phyloP scores from a whole-genome alignment of 2,113 vertebrate species.

The Albula glossodonta region DNA sequence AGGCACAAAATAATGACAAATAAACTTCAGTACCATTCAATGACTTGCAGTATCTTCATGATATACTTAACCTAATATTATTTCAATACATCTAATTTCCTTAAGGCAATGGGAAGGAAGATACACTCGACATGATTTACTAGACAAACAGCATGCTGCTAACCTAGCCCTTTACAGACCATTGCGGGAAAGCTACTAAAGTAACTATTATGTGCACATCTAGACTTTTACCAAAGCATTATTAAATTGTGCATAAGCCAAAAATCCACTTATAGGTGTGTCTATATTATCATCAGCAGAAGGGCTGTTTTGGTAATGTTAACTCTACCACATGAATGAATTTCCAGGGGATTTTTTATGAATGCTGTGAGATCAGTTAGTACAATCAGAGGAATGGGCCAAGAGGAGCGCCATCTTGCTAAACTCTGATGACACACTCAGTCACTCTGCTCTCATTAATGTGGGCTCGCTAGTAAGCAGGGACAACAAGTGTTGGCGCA shows the following conservation, averaged over 20 bases:
- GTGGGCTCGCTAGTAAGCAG: slow-evolving; percentile 6
- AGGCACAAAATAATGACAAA: too few relatives aligned
- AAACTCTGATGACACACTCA: slow-evolving; percentile 21
- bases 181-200: neutral
- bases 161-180: too few relatives aligned
- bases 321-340: slow-evolving; percentile 37
- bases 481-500: neutral
- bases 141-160: neutral
- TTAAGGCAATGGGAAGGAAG: too few relatives aligned
- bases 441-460: slow-evolving; percentile 35
- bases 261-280: slow-evolving; percentile 27
- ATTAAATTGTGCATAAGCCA: neutral
- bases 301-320: neutral
- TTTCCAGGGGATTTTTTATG: slow-evolving; percentile 49
- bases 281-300: neutral
- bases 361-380: slow-evolving; percentile 51
- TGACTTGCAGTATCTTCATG: too few relatives aligned
- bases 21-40: too few relatives aligned
- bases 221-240: neutral
- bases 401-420: slow-evolving; percentile 43
- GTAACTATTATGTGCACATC: neutral
- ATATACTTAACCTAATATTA: too few relatives aligned
- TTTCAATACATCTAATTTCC: too few relatives aligned
- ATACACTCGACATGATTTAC: too few relatives aligned
- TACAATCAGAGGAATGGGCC: slow-evolving; percentile 49